phyloP scores from a whole-genome alignment of 2,888 invertebrate species.

The Euphydryas editha region DNA sequence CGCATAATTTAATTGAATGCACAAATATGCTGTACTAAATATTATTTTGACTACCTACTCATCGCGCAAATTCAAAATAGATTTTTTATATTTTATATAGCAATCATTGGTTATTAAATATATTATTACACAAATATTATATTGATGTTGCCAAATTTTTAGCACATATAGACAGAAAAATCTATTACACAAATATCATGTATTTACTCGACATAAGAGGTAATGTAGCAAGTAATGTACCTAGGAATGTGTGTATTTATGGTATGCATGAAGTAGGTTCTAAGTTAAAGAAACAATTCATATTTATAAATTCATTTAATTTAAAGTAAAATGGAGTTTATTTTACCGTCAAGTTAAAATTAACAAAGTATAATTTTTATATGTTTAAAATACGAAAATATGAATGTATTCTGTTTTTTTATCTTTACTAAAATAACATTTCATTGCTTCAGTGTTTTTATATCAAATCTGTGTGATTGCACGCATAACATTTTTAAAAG shows the following conservation, averaged over 20 bases:
- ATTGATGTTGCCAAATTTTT: constrained; percentile 5
- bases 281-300: neutral
- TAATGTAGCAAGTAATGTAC: neutral
- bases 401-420: neutral
- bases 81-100: neutral
- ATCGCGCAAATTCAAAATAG: constrained; percentile 2
- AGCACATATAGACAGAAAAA: neutral
- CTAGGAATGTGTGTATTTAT: neutral
- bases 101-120: neutral
- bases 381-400: neutral
- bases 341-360: neutral
- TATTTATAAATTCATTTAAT: neutral
- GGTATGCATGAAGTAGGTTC: neutral
- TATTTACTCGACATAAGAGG: neutral
- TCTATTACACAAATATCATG: neutral
- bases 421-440: neutral
- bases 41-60: neutral
- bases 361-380: neutral
- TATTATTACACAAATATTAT: neutral
- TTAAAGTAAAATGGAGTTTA: neutral
- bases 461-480: constrained; percentile 1
- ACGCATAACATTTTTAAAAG: neutral
- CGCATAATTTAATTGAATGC: neutral
- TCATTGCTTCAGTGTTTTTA: neutral
- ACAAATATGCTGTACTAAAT: constrained; percentile 3